A percentile compares a stretch with the other conserved stretches of the same genome.
phyloP scores from a whole-genome alignment of 2,797 vertebrate species.

The Pempheris klunzingeri region DNA sequence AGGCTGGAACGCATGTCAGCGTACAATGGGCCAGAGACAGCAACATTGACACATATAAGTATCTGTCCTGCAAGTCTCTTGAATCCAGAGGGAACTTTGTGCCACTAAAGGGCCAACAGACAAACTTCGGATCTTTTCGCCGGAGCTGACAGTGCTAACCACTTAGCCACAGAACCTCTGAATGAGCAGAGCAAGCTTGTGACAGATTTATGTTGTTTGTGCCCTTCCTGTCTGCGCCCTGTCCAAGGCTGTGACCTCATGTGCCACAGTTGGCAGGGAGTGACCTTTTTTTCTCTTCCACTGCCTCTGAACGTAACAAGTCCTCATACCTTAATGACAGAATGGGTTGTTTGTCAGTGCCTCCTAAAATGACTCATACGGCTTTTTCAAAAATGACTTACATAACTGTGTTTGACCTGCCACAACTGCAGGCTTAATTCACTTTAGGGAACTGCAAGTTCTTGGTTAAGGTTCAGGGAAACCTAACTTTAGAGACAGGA shows the following conservation, averaged over 20 bases:
- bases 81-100: neutral
- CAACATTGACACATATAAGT: conserved; percentile 1
- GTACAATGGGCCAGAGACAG: conserved; percentile 7
- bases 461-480: neutral
- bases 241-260: conserved; percentile 32
- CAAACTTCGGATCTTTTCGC: conserved; percentile 1
- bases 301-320: conserved; percentile 20
- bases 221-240: conserved; percentile 29
- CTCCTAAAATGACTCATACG: neutral
- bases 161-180: conserved; percentile 3
- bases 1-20: conserved; percentile 16
- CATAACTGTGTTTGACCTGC: too few relatives aligned
- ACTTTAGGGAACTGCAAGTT: neutral
- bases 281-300: neutral
- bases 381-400: neutral
- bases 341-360: neutral
- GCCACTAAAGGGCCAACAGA: neutral
- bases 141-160: conserved; percentile 30
- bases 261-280: conserved; percentile 30
- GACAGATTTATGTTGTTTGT: conserved; percentile 52
- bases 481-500: neutral
- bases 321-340: conserved; percentile 9
- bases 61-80: neutral
- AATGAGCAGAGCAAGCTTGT: conserved; percentile 28
- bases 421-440: too few relatives aligned